Conservation (phyloP, 2,797 vertebrate genomes). For the Tragopan temminckii region DNA sequence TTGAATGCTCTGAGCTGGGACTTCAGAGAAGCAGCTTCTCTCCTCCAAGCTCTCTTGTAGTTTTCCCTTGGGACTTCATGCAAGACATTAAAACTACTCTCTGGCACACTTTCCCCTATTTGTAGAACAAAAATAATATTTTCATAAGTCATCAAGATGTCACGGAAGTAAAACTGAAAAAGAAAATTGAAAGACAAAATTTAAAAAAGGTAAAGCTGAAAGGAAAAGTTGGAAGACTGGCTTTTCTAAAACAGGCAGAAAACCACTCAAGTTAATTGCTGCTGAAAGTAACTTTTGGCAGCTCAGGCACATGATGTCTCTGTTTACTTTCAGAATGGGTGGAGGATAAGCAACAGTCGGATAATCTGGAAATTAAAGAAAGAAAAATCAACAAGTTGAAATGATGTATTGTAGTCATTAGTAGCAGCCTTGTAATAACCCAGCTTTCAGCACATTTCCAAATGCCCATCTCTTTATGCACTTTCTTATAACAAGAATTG, state of each 20-base stretch:
- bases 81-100: not conserved
- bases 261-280: not conserved
- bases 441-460: conserved; percentile 42
- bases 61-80: not conserved
- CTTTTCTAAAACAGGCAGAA: not conserved
- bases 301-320: not conserved
- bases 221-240: not conserved
- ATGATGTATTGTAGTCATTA: conserved; percentile 71
- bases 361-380: conserved; percentile 48
- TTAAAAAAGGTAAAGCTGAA: not conserved
- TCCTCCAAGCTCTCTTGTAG: not conserved
- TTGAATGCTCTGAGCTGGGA: not conserved
- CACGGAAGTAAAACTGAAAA: not conserved
- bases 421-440: conserved; percentile 13
- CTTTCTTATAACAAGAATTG: not conserved
- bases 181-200: not conserved
- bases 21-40: not conserved
- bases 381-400: conserved; percentile 55
- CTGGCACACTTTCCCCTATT: not conserved
- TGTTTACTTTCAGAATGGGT: conserved; percentile 36
- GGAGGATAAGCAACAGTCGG: not conserved
- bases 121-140: not conserved
- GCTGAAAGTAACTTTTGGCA: conserved; percentile 9
- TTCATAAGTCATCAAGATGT: not conserved
- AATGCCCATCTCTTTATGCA: not conserved